A percentile compares a stretch with the other conserved stretches of the same genome.
Conservation (phyloP, 2,888 invertebrate genomes). For the Cancer borealis region DNA sequence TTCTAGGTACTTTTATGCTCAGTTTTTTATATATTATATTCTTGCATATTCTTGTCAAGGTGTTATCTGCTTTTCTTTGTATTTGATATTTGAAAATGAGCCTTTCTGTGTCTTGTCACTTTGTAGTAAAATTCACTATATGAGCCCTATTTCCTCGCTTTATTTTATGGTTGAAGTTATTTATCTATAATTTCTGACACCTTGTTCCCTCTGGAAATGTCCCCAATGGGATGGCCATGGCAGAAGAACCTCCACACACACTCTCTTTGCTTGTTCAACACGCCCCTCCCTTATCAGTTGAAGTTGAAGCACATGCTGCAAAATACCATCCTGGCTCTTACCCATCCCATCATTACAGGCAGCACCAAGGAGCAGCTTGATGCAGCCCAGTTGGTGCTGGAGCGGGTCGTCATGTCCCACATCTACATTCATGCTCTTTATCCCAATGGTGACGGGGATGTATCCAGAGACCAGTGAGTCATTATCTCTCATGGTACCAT, state of each 20-base stretch:
- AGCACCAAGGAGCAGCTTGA: conserved; percentile 87
- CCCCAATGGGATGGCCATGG: no score
- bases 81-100: not conserved
- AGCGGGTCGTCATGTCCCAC: conserved; percentile 93
- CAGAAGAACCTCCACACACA: no score
- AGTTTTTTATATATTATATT: no score
- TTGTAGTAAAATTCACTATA: not conserved
- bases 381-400: conserved; percentile 90
- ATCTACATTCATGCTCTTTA: conserved; percentile 96
- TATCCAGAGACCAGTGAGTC: conserved; percentile 91
- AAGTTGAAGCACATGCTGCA: not conserved
- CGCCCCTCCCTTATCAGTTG: no score
- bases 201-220: no score
- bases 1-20: no score
- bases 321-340: not conserved
- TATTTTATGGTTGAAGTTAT: not conserved
- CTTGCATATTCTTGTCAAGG: no score
- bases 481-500: not conserved
- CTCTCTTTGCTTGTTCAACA: no score
- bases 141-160: not conserved
- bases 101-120: not conserved
- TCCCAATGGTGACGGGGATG: conserved; percentile 97
- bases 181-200: no score
- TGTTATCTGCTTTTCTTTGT: not conserved
- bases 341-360: conserved; percentile 81